Base-by-base conservation (phyloP, 2,113 vertebrate genomes). In the Erythrolamprus reginae region DNA sequence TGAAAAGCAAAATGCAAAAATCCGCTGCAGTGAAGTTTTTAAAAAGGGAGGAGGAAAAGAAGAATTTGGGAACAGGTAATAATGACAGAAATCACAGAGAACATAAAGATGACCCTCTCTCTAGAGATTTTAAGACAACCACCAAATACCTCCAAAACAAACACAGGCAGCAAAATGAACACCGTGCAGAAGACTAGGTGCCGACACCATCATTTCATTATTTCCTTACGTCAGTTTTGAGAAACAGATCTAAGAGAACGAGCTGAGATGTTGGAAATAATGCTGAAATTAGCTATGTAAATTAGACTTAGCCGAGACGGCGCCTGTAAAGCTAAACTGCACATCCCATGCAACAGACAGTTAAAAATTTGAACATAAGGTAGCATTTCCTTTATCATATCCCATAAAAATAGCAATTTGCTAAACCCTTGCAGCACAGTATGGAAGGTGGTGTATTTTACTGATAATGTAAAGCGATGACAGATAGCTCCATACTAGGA, bases 321-420 rank as follows among this genome's bases (percentile, higher is more conserved):
- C 17, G 2, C 10, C 55, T 91, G 88, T 1, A 0, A 89, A 87
- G 95, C 93, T 70, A 94, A 93, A 93, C 96, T 93, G 95, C 96
- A 88, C 93, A 92, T 96, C 97, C 97, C 89, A 94, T 24, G 94
- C 97, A 96, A 92, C 95, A 96, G 97, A 98, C 97, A 97, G 98
- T 98, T 98, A 98, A 98, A 98, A 97, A 98, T 98, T 97, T 96
- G 98, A 98, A 98, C 98, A 98, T 97, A 98, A 98, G 98, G 98
- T 97, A 98, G 98, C 98, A 97, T 98, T 98, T 98, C 98, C 98
- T 99, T 99, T 98, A 98, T 98, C 98, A 97, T 98, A 98, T 97
- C 98, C 98, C 98, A 98, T 98, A 98, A 98, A 99, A 99, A 98
- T 97, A 98, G 98, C 98, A 98, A 98, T 98, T 98, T 98, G 98